Evolutionary conservation across 2,113 vertebrate genomes (phyloP).

Genomic region (Toxotes chatareus): DNA sequence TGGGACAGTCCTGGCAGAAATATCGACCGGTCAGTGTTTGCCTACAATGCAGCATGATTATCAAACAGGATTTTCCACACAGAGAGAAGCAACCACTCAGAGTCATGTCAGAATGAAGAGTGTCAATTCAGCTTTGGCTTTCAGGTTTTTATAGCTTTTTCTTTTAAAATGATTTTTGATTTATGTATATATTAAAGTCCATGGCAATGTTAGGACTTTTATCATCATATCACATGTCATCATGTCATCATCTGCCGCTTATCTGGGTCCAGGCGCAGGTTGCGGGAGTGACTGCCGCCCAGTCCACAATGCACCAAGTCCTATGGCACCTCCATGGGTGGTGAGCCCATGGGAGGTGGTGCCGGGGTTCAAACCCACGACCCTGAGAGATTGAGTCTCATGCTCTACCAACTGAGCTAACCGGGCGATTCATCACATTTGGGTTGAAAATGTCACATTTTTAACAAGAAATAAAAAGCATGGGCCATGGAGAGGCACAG

Average conservation of each 20-base stretch:
- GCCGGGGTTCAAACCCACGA: no score
- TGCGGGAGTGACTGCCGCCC: no score
- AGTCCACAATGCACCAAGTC: no score
- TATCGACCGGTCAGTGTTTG: constrained; percentile 48
- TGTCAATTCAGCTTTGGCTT: background rate
- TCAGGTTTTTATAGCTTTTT: background rate
- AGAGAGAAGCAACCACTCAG: background rate
- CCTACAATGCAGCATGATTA: constrained; percentile 1
- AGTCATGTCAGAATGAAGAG: background rate
- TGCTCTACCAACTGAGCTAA: no score
- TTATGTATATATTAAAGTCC: constrained; percentile 11
- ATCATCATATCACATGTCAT: background rate
- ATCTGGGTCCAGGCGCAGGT: no score
- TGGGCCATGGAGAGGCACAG: background rate
- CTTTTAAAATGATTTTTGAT: constrained; percentile 5
- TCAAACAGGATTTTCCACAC: background rate
- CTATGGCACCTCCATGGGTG: no score
- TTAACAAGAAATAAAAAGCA: constrained; percentile 6
- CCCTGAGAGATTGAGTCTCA: no score
- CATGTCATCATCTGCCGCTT: no score
- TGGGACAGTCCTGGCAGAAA: constrained; percentile 20
- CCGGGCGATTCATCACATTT: no score
- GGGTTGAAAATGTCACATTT: background rate
- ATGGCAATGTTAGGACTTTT: background rate
- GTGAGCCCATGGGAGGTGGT: no score